Base-by-base conservation (phyloP, 2,797 vertebrate genomes). In the Carcharodon carcharias region DNA sequence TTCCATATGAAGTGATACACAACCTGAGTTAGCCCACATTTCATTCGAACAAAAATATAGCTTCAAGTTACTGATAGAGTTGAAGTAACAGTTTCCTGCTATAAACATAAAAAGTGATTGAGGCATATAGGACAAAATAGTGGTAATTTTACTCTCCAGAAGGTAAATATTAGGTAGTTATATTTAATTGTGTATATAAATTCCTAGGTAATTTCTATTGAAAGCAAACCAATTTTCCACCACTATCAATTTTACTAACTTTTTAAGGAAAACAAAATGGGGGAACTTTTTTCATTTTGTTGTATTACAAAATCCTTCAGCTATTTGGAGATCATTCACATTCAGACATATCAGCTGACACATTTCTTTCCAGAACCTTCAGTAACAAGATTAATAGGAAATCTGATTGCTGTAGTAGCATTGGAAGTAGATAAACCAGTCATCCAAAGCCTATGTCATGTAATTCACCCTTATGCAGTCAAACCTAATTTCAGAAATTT, bases 391-490 rank as follows among this genome's bases (percentile, higher is more conserved):
- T 97, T 97, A 97, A 97, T 97, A 97, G 96, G 96, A 96, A 97
- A 95, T 96, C 88, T 95, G 97, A 96, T 96, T 97, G 96, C 96
- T 94, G 94, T 97, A 98, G 97, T 97, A 97, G 96, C 97, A 97
- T 97, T 97, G 97, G 96, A 96, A 97, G 97, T 96, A 98, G 98
- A 98, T 97, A 98, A 98, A 98, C 96, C 97, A 97, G 97, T 97
- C 97, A 96, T 96, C 97, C 97, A 97, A 97, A 97, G 97, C 97
- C 97, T 56, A 96, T 97, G 97, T 97, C 97, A 97, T 97, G 97
- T 98, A 98, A 97, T 97, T 97, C 97, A 96, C 96, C 97, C 97
- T 97, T 98, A 98, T 97, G 97, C 97, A 97, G 97, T 97, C 97
- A 97, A 97, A 97, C 97, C 97, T 97, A 97, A 97, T 98, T 97